Base-by-base conservation (phyloP, 2,888 invertebrate species). In the Calliphora vomitoria region DNA sequence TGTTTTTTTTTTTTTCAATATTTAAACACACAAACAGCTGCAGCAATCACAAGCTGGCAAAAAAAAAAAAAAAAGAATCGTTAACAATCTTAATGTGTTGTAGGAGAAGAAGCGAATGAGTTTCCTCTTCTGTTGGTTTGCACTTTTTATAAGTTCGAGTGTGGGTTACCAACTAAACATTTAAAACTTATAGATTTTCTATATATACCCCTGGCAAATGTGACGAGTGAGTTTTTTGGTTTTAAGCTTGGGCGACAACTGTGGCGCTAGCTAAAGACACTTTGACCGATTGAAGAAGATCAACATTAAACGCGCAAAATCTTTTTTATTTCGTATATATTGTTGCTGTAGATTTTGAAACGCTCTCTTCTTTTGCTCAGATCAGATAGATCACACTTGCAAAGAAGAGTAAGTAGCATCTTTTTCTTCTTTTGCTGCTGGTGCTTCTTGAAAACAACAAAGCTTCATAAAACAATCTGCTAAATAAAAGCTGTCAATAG, bases 131-230 rank as follows among this genome's bases (percentile, higher is more conserved):
- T 89, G 91, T 91, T 92, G 92, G 91, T 91, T 91, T 90, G 78
- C 90, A 92, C 93, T 93, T 92, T 92, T 93, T 91, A 38, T 75
- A 85, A 92, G 91, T 92, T 87, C 92, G 93, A 93, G 92, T 92
- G 92, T 92, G 93, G 93, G 92, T 91, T 93, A 93, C 93, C 93
- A 93, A 93, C 93, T 93, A 93, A 93, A 91, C 92, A 91, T 92
- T 91, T 92, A 91, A 93, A 93, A 92, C 92, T 91, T 92, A 90
- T 90, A 91, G 92, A 93, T 93, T 93, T 93, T 93, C 93, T 93
- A 93, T 93, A 93, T 93, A 93, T 93, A 92, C 93, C 92, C 91
- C 90, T 90, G 89, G 91, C 89, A 89, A 90, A 89, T 89, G 90
- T 88, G 84, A 86, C 87, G 87, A 89, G 87, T 88, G 85, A 79